phyloP scores from a whole-genome alignment of 2,888 invertebrate genomes.

The Andrena minutula region DNA sequence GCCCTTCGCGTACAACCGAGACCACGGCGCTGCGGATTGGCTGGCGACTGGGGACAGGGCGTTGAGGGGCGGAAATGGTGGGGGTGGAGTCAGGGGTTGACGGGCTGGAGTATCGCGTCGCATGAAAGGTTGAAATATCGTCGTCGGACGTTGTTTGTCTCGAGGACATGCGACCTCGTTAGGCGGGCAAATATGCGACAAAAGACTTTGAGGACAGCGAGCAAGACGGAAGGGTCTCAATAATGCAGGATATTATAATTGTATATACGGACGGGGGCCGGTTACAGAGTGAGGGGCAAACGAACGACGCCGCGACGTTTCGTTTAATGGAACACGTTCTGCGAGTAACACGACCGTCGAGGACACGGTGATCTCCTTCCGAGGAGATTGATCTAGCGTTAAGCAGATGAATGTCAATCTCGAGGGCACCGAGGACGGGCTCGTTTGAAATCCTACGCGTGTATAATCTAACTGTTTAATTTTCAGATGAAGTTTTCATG shows the following conservation, averaged over 20 bases:
- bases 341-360: background rate
- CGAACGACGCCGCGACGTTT: slow-evolving; percentile 22
- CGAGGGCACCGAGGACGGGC: background rate
- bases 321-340: slow-evolving; percentile 25
- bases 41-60: too few relatives aligned
- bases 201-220: slow-evolving; percentile 66
- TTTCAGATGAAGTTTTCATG: background rate
- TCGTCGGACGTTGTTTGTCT: slow-evolving; percentile 75
- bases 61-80: background rate
- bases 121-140: slow-evolving; percentile 75
- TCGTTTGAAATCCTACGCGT: background rate
- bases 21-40: background rate
- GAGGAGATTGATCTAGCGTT: slow-evolving; percentile 1
- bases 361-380: background rate
- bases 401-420: background rate
- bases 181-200: slow-evolving; percentile 77
- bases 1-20: background rate
- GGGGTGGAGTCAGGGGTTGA: background rate
- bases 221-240: slow-evolving; percentile 49
- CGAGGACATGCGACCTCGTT: slow-evolving; percentile 79
- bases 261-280: background rate
- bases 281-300: background rate
- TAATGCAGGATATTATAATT: slow-evolving; percentile 67
- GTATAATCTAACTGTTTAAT: too few relatives aligned
- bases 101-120: slow-evolving; percentile 43